Evolutionary conservation across 2,888 invertebrate species (phyloP), one percentile per base, ranked within the genome.

Genomic region (Drosophila neotestacea): DNA sequence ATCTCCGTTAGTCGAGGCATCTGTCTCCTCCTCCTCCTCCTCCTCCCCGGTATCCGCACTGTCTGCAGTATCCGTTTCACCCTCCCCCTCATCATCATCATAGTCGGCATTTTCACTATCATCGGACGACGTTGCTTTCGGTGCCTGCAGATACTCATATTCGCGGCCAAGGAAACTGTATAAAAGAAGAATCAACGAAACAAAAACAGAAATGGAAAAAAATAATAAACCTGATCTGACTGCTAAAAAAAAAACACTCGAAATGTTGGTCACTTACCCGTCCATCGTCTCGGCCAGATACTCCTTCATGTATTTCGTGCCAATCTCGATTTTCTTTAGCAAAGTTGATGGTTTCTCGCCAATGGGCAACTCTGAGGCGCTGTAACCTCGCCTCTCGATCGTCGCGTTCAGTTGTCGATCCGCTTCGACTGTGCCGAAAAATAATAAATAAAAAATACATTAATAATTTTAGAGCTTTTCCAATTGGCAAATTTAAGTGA

Each of bases 81-180:
- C 70, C 61, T 10, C 2, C 70, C 62, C 66, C 6, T 69, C 22
- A 22, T 72, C 78, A 93, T 94, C 55, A 93, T 93, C 89, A 93
- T 93, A 83, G 77, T 93, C 80, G 87, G 93, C 6, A 85, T 93
- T 36, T 83, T 93, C 66, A 92, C 94, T 92, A 93, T 91, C 72
- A 93, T 94, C 85, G 10, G 79, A 69, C 6, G 74, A 70, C 6
- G 74, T 75, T 44, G 60, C 69, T 75, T 78, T 85, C 66, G 86
- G 51, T 34, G 77, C 60, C 55, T 81, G 70, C 71, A 86, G 42
- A 75, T 90, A 89, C 50, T 91, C 88, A 73, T 91, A 91, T 63
- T 92, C 91, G 42, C 92, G 91, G 47, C 92, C 92, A 51, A 92
- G 87, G 67, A 92, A 91, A 44, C 92, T 92, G 66, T 13, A 16